Percentiles rank a stretch among this genome's conserved stretches.
phyloP scores from a whole-genome alignment of 2,113 vertebrate genomes.

The Brachirus orientalis region DNA sequence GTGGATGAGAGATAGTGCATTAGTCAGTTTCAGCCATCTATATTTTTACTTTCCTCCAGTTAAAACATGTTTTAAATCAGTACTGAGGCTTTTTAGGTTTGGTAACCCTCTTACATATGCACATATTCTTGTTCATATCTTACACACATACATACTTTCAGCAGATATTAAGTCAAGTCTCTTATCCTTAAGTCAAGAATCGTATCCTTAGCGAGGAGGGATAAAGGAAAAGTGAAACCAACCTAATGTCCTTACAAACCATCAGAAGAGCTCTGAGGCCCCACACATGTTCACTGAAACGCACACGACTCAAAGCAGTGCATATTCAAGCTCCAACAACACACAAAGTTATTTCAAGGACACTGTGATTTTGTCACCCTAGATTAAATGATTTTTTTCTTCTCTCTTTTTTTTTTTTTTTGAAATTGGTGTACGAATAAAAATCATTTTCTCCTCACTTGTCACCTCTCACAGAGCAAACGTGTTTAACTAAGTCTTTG shows the following conservation, averaged over 20 bases:
- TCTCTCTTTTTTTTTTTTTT: no score
- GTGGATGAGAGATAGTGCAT: no score
- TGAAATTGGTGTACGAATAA: neutral
- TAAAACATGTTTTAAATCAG: no score
- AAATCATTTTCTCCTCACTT: constrained; percentile 56
- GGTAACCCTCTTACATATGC: no score
- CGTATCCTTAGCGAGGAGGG: constrained; percentile 19
- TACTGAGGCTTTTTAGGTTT: no score
- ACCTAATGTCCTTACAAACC: constrained; percentile 36
- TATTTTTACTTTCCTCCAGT: no score
- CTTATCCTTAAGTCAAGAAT: constrained; percentile 33
- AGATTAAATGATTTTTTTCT: constrained; percentile 38
- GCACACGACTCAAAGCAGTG: no score
- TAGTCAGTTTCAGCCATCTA: no score
- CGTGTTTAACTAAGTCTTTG: constrained; percentile 54
- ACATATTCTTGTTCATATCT: no score
- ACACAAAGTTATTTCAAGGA: constrained; percentile 33
- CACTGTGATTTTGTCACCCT: constrained; percentile 16
- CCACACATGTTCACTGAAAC: constrained; percentile 9
- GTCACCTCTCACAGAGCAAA: constrained; percentile 59
- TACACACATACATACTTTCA: constrained; percentile 4
- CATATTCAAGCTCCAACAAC: neutral
- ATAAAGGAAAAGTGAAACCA: constrained; percentile 34
- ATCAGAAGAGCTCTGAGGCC: constrained; percentile 27
- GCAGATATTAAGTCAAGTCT: constrained; percentile 26